A percentile compares a stretch with the other conserved stretches of the same genome.
Evolutionary conservation across 2,888 invertebrate species (phyloP).

Genomic region (Myathropa florea): DNA sequence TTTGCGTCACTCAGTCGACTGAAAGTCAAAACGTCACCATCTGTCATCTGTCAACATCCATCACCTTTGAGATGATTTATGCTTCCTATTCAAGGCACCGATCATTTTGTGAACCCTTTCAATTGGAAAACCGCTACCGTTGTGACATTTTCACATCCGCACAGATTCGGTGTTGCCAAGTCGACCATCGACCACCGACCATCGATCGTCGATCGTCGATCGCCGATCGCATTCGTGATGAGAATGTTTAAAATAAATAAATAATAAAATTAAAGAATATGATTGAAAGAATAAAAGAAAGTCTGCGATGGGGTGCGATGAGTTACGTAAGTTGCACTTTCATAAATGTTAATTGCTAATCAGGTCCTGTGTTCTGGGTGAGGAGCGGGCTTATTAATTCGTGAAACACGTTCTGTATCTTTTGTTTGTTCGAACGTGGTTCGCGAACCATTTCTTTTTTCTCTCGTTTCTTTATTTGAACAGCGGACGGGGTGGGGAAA

Average conservation of each 20-base stretch:
- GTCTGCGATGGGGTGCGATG: background rate
- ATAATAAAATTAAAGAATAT: background rate
- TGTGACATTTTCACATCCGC: background rate
- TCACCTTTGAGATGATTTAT: slow-evolving; percentile 18
- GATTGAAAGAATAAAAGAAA: background rate
- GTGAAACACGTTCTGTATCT: slow-evolving; percentile 46
- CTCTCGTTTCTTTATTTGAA: slow-evolving; percentile 1
- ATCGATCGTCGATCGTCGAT: background rate
- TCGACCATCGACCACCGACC: no score
- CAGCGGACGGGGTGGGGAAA: background rate
- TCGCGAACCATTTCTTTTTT: slow-evolving; percentile 18
- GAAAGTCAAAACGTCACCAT: slow-evolving; percentile 10
- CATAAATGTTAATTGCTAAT: slow-evolving; percentile 51
- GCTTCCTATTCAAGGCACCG: background rate
- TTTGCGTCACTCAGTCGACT: background rate
- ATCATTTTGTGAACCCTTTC: background rate
- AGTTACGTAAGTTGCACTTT: slow-evolving; percentile 51
- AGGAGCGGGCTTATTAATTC: slow-evolving; percentile 17
- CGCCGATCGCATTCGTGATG: slow-evolving; percentile 13
- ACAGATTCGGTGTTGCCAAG: background rate
- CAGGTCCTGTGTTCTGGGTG: slow-evolving; percentile 29
- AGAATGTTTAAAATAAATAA: slow-evolving; percentile 3
- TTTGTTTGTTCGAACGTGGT: slow-evolving; percentile 21
- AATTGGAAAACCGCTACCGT: background rate
- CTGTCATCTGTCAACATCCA: background rate